These are phyloP conservation scores for Ceratina japonica DNA, from an alignment of 1,140 invertebrate genomes.

Conservation along the genomic window DNA sequence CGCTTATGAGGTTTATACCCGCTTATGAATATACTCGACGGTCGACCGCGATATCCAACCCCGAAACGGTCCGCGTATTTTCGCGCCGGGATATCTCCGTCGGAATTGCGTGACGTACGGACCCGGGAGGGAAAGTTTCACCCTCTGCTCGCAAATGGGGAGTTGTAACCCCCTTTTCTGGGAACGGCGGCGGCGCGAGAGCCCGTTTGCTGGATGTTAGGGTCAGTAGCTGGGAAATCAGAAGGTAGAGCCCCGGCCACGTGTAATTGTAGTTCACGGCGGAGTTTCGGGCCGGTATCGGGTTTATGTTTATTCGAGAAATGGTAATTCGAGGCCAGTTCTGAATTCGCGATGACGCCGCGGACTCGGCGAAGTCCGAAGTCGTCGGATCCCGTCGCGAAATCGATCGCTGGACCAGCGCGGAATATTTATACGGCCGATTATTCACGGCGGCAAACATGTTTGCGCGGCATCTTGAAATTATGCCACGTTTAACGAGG, in stretches of 20 bases:
- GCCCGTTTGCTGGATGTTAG: not conserved
- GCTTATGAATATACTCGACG: constrained; percentile 58
- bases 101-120: not conserved
- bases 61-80: constrained; percentile 3
- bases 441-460: too few relatives aligned
- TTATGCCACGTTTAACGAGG: not conserved
- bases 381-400: too few relatives aligned
- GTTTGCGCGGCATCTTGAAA: not conserved
- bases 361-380: too few relatives aligned
- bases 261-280: too few relatives aligned
- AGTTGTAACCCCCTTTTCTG: not conserved
- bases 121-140: not conserved
- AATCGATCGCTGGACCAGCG: too few relatives aligned
- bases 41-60: constrained; percentile 29
- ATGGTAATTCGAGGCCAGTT: too few relatives aligned
- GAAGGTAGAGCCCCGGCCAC: not conserved
- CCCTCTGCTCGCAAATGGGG: not conserved
- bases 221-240: not conserved
- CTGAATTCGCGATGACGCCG: too few relatives aligned
- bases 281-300: too few relatives aligned
- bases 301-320: too few relatives aligned
- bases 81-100: not conserved
- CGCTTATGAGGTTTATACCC: constrained; percentile 53
- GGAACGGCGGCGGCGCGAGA: not conserved
- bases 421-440: too few relatives aligned